Evolutionary conservation across 2,888 invertebrate genomes (phyloP).

Genomic region (Cyrtodaria siliqua): DNA sequence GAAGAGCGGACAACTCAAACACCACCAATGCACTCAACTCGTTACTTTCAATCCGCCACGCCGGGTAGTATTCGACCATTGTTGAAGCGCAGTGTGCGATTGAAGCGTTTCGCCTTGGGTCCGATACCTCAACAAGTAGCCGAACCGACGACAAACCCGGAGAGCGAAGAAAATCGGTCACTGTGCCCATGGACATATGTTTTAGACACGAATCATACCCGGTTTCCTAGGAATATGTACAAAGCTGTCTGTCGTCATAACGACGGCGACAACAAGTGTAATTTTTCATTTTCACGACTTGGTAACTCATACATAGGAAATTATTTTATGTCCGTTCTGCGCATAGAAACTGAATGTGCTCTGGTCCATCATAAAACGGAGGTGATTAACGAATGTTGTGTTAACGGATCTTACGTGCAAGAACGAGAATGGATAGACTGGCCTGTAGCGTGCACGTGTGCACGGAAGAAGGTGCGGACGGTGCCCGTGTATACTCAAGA

Average conservation of each 20-base stretch:
- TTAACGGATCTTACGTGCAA: conserved; percentile 27
- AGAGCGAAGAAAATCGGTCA: conserved; percentile 31
- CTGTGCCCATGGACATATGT: conserved; percentile 49
- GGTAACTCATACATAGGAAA: neutral
- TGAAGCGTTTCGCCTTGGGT: conserved; percentile 22
- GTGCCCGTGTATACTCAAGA: conserved; percentile 15
- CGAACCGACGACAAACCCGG: neutral
- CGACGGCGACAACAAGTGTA: conserved; percentile 41
- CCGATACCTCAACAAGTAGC: conserved; percentile 15
- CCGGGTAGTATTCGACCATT: neutral
- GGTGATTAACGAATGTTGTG: conserved; percentile 45
- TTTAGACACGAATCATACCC: conserved; percentile 24
- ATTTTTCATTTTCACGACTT: conserved; percentile 23
- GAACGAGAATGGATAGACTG: conserved; percentile 33
- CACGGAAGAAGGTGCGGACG: conserved; percentile 28
- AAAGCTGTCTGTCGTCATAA: conserved; percentile 41
- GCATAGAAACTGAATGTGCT: conserved; percentile 51
- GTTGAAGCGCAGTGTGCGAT: neutral
- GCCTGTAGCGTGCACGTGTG: conserved; percentile 58
- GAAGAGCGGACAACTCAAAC: too few species aligned
- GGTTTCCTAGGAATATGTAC: conserved; percentile 38
- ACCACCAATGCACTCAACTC: too few species aligned
- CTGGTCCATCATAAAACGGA: conserved; percentile 22
- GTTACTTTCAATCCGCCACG: too few species aligned
- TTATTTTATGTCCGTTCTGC: conserved; percentile 1